Evolutionary conservation across 2,797 vertebrate species (phyloP).

Genomic region (Hippoglossus hippoglossus): DNA sequence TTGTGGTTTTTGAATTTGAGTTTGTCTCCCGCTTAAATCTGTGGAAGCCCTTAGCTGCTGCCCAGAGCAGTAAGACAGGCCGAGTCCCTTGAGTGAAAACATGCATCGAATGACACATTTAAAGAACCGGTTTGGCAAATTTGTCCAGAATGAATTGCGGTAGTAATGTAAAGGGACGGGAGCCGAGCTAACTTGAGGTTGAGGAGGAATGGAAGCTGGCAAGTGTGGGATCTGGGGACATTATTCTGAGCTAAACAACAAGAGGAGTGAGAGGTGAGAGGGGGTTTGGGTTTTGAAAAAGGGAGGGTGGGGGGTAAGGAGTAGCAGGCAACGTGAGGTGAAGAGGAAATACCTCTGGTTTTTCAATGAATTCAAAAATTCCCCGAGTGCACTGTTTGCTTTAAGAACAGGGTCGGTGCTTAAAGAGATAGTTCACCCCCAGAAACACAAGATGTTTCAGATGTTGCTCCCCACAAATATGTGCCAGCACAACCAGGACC

Average conservation of each 20-base stretch:
- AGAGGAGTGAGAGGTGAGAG: constrained; percentile 38
- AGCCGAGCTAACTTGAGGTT: constrained; percentile 49
- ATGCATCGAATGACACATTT: constrained; percentile 50
- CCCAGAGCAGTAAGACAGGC: constrained; percentile 42
- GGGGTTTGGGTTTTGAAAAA: constrained; percentile 48
- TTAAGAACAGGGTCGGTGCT: constrained; percentile 58
- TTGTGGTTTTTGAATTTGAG: constrained; percentile 61
- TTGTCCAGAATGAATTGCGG: constrained; percentile 60
- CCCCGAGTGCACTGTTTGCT: constrained; percentile 67
- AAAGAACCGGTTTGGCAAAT: constrained; percentile 58
- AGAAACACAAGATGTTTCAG: constrained; percentile 41
- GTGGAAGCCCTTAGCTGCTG: constrained; percentile 40
- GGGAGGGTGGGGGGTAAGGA: constrained; percentile 40
- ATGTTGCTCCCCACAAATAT: constrained; percentile 49
- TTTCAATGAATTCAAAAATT: constrained; percentile 75
- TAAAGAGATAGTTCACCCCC: constrained; percentile 58
- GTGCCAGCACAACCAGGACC: constrained; percentile 22
- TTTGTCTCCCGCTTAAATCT: constrained; percentile 38
- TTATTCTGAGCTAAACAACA: constrained; percentile 50
- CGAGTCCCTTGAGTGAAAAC: constrained; percentile 56
- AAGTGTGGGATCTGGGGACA: constrained; percentile 16
- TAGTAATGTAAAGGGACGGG: constrained; percentile 62
- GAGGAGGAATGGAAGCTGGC: constrained; percentile 38
- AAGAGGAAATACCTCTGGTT: constrained; percentile 84
- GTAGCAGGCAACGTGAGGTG: constrained; percentile 72